Conservation (phyloP, 2,888 invertebrate species). For the Lasioglossum villosulum region DNA sequence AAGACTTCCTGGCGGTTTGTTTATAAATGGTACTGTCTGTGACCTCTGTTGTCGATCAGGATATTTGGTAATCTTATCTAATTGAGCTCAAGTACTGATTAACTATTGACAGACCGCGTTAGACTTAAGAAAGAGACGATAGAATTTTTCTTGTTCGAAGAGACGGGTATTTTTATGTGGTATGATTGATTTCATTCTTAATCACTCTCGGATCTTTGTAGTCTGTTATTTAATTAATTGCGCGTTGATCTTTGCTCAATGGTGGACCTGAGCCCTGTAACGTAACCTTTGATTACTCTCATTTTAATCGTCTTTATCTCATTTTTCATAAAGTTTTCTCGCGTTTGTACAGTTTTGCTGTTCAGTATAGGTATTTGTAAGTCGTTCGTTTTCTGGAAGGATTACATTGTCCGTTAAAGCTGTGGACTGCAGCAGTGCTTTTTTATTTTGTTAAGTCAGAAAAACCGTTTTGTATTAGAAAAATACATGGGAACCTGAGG, state of each 20-base stretch:
- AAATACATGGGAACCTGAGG: too few species aligned
- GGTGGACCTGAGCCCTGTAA: not conserved
- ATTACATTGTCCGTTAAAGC: too few species aligned
- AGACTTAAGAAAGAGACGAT: not conserved
- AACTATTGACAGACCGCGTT: constrained; percentile 30
- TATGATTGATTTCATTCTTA: constrained; percentile 6
- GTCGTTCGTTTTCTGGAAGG: too few species aligned
- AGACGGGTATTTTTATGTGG: not conserved
- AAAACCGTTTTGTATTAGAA: too few species aligned
- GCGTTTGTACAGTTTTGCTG: too few species aligned
- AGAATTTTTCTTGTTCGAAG: not conserved
- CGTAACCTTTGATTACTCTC: not conserved
- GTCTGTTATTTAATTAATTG: constrained; percentile 12
- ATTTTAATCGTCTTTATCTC: too few species aligned
- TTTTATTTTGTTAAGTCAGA: too few species aligned
- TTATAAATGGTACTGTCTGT: constrained; percentile 15
- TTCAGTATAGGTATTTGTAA: too few species aligned
- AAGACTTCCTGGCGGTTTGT: not conserved
- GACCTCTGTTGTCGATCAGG: not conserved
- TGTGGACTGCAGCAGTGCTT: too few species aligned
- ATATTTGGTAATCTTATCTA: constrained; percentile 53
- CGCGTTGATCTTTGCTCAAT: not conserved
- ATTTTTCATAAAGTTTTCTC: too few species aligned
- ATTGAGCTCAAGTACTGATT: constrained; percentile 30
- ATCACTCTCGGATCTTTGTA: not conserved